Evolutionary conservation across 2,797 vertebrate species (phyloP).

Genomic region (Enteromius radiatus): DNA sequence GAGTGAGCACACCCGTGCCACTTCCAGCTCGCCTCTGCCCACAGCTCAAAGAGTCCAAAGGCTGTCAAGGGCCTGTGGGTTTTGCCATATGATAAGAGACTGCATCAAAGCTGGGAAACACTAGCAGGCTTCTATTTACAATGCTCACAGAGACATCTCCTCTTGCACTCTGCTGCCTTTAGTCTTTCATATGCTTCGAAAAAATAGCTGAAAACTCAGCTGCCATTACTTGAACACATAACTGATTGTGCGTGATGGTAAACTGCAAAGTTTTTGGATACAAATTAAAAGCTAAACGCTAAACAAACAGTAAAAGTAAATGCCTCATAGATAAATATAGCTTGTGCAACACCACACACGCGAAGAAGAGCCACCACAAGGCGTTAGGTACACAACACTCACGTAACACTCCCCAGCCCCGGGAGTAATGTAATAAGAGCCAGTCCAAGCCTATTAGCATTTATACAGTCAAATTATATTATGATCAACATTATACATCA

Average conservation of each 20-base stretch:
- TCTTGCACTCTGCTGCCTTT: background rate
- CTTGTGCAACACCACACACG: slow-evolving; percentile 4
- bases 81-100: slow-evolving; percentile 17
- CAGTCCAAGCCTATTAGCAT: background rate
- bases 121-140: slow-evolving; percentile 19
- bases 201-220: background rate
- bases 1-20: background rate
- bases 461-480: background rate
- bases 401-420: background rate
- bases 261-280: background rate
- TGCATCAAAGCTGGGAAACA: slow-evolving; percentile 22
- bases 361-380: background rate
- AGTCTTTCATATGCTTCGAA: background rate
- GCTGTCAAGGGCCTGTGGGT: slow-evolving; percentile 20
- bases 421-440: background rate
- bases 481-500: background rate
- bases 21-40: background rate
- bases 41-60: background rate
- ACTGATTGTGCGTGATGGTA: background rate
- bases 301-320: background rate
- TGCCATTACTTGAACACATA: background rate
- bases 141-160: background rate
- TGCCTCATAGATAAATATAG: slow-evolving; percentile 4
- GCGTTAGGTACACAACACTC: background rate
- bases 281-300: background rate